Percentiles rank a stretch among this genome's conserved stretches.
These are phyloP conservation scores for Notodonta ziczac DNA, from an alignment of 2,888 invertebrate genomes.

Conservation along the genomic window DNA sequence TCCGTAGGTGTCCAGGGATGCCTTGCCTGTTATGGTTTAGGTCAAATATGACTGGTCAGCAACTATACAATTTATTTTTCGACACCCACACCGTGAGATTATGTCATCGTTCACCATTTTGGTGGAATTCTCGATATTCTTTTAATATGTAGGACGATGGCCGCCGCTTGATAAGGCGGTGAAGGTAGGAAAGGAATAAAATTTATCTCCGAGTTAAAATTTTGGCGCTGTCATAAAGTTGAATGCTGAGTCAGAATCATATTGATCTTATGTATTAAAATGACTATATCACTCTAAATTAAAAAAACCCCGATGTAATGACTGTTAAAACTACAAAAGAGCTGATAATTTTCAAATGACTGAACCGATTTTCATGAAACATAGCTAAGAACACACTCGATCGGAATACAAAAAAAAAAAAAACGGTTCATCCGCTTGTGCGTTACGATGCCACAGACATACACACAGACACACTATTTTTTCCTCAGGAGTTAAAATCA, in stretches of 20 bases:
- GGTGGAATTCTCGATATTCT: slow-evolving; percentile 22
- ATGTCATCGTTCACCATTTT: slow-evolving; percentile 36
- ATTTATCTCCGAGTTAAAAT: not conserved
- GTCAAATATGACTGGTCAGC: slow-evolving; percentile 33
- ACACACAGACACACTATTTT: too few relatives aligned
- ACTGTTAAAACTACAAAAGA: too few relatives aligned
- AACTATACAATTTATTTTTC: slow-evolving; percentile 36
- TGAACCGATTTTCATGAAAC: too few relatives aligned
- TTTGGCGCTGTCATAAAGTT: slow-evolving; percentile 2
- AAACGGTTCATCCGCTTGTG: too few relatives aligned
- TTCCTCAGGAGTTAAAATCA: too few relatives aligned
- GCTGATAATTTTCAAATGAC: too few relatives aligned
- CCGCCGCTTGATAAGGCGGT: not conserved
- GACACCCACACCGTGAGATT: slow-evolving; percentile 40
- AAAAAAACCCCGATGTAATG: too few relatives aligned
- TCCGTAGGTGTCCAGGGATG: slow-evolving; percentile 33
- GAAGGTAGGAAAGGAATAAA: slow-evolving; percentile 2
- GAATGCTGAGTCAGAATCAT: slow-evolving; percentile 1
- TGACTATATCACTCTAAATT: too few relatives aligned
- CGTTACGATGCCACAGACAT: too few relatives aligned
- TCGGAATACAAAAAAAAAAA: too few relatives aligned
- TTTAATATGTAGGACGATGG: slow-evolving; percentile 27
- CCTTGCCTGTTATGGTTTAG: slow-evolving; percentile 33
- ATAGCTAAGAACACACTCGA: too few relatives aligned
- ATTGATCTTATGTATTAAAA: not conserved